Conservation (phyloP, 2,797 vertebrate genomes). For the Ficedula albicollis region DNA sequence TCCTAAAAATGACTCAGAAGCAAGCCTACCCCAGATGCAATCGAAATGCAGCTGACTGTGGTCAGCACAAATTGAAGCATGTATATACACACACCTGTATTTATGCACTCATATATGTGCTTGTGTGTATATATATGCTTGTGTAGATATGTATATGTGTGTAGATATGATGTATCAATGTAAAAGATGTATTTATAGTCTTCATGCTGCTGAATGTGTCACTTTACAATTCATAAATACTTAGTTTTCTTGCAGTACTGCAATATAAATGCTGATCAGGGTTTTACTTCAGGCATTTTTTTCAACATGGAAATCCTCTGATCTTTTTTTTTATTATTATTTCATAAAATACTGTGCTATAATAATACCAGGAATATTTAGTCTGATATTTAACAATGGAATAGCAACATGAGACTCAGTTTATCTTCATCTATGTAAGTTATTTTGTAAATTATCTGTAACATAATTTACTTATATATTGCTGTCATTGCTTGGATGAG, state of each 20-base stretch:
- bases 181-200: slow-evolving; percentile 72
- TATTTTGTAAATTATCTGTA: slow-evolving; percentile 70
- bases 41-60: neutral
- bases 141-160: slow-evolving; percentile 65
- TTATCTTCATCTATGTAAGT: slow-evolving; percentile 55
- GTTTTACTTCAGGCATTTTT: slow-evolving; percentile 38
- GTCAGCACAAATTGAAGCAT: slow-evolving; percentile 19
- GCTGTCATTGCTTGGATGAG: slow-evolving; percentile 1
- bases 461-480: slow-evolving; percentile 21
- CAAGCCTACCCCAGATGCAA: neutral
- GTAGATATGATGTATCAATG: slow-evolving; percentile 55
- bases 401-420: slow-evolving; percentile 25
- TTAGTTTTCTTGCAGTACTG: slow-evolving; percentile 23
- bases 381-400: slow-evolving; percentile 28
- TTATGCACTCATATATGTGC: neutral
- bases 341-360: neutral
- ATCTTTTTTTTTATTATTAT: neutral
- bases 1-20: neutral
- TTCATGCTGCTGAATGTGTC: slow-evolving; percentile 69
- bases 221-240: slow-evolving; percentile 60
- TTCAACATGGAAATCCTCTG: neutral
- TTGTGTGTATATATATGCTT: neutral
- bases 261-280: slow-evolving; percentile 25
- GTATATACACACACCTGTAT: slow-evolving; percentile 7
- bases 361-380: slow-evolving; percentile 7